Evolutionary conservation across 2,113 vertebrate species (phyloP), one percentile per base, ranked within the genome.

Genomic region (Acinonyx jubatus): DNA sequence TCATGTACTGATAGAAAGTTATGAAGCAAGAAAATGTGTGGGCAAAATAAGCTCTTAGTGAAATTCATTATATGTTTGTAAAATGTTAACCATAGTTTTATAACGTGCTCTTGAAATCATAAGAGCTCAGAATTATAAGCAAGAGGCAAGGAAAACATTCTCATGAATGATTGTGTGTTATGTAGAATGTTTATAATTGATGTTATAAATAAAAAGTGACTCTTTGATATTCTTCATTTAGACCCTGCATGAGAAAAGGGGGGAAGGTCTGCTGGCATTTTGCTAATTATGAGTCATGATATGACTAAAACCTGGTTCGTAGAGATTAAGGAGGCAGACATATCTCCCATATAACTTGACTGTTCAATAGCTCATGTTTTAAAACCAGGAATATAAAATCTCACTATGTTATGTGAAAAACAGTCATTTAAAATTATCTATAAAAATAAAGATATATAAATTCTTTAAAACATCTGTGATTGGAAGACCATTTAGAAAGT

Each of bases 1-100:
- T 95, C 81, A 68, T 94, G 8, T 74, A 80, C 33, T 84, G 29
- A 88, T 66, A 90, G 89, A 92, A 96, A 55, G 41, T 48, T 82
- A 68, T 25, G 4, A 93, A 78, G 15, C 38, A 87, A 8, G 19
- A 80, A 68, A 66, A 52, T 68, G 5, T 90, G 1, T 29, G 73
- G 41, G 33, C 38, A 66, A 81, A 95, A 90, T 29, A 89, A 66
- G 12, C 33, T 86, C 33, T 68, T 89, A 80, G 18, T 61, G 21
- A 27, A 38, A 19, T 52, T 90, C 69, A 94, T 84, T 92, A 41
- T 66, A 79, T 80, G 68, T 36, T 85, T 87, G 33, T 65, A 88
- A 96, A 94, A 71, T 9, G 8, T 31, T 93, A 83, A 63, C 29
- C 19, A 71, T 65, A 45, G n/a, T 52, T 96, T 92, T 11, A 80